A percentile compares a stretch with the other conserved stretches of the same genome.
Conservation (phyloP, 2,888 invertebrate species). For the Disparrhopalites patrizii region DNA sequence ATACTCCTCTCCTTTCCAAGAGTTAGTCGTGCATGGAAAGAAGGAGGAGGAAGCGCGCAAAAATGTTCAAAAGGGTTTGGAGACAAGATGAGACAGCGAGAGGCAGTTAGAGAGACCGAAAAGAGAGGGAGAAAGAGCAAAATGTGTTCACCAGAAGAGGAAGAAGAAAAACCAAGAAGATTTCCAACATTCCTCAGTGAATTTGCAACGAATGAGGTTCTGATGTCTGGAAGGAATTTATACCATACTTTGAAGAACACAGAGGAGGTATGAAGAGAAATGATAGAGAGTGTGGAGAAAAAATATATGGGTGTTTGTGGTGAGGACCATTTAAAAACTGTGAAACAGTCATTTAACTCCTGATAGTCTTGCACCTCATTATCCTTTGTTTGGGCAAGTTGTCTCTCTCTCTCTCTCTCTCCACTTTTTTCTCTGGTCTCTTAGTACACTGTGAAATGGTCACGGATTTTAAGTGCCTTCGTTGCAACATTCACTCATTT, state of each 20-base stretch:
- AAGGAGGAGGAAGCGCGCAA: not conserved
- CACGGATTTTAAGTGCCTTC: constrained; percentile 3
- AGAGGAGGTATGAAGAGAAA: not conserved
- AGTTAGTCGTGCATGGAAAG: not conserved
- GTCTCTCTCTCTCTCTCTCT: not conserved
- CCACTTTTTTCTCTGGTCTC: not conserved
- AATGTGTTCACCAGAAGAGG: not conserved
- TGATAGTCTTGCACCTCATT: constrained; percentile 5
- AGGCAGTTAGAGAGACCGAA: not conserved
- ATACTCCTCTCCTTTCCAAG: too few species aligned
- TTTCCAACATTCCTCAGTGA: not conserved
- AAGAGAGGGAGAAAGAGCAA: not conserved
- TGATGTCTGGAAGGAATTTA: not conserved
- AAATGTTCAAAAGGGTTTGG: not conserved
- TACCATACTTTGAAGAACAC: not conserved
- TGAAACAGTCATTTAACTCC: not conserved
- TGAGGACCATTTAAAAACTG: not conserved
- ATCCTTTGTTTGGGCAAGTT: constrained; percentile 4
- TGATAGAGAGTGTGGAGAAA: not conserved
- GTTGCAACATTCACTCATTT: too few species aligned
- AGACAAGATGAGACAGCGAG: not conserved
- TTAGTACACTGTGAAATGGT: too few species aligned
- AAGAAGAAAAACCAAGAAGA: not conserved
- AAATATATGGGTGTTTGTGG: not conserved
- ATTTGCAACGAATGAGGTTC: not conserved